Conservation (phyloP, 1,140 invertebrate species). For the Amyelois transitella region DNA sequence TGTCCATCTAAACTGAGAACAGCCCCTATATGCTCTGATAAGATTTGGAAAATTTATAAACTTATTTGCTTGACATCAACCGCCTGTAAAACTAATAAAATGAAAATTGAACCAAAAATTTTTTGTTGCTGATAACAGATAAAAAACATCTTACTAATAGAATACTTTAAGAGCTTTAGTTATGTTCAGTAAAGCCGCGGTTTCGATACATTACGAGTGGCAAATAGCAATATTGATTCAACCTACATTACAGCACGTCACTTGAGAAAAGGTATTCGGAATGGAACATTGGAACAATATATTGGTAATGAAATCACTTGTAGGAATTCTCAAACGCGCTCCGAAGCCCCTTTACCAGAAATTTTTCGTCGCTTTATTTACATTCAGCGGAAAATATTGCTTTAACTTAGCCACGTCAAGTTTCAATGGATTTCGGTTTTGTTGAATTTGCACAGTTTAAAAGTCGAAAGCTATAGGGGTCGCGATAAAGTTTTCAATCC, state of each 20-base stretch:
- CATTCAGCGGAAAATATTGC: constrained; percentile 1
- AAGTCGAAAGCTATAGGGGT: no score
- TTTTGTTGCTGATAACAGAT: no score
- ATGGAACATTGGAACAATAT: constrained; percentile 9
- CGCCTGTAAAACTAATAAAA: no score
- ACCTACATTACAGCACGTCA: background rate
- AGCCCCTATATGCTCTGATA: no score
- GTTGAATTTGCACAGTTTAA: background rate
- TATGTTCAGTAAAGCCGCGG: background rate
- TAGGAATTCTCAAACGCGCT: constrained; percentile 2
- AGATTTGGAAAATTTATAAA: no score
- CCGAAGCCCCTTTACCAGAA: constrained; percentile 1
- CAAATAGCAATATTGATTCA: constrained; percentile 2
- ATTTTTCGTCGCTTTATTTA: constrained; percentile 5
- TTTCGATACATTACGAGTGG: background rate
- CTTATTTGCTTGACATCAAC: no score
- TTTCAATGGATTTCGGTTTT: background rate
- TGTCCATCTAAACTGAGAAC: no score
- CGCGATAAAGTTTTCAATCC: no score
- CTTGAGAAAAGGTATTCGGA: constrained; percentile 2
- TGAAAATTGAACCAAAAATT: no score
- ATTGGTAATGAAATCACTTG: constrained; percentile 12
- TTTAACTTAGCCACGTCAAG: background rate
- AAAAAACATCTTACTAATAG: no score
- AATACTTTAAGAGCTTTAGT: no score